Conservation (phyloP, 1,140 invertebrate species). For the Pachyrhynchus sulphureomaculatus region DNA sequence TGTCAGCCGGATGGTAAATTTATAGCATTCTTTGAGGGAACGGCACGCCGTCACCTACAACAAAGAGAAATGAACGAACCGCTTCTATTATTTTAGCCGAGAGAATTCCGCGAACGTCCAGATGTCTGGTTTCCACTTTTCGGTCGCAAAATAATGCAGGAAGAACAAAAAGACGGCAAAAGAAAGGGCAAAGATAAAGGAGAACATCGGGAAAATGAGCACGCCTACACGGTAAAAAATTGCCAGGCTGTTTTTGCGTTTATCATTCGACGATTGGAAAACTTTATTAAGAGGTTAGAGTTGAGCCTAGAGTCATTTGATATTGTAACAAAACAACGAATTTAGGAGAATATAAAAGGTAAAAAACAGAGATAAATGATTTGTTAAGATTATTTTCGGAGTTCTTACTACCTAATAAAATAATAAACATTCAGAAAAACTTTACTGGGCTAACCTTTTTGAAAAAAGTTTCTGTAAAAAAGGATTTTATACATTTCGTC, state of each 20-base stretch:
- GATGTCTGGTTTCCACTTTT: conserved; percentile 36
- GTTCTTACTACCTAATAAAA: no score
- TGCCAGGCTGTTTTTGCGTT: conserved; percentile 13
- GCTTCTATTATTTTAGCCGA: conserved; percentile 40
- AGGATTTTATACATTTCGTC: no score
- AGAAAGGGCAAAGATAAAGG: conserved; percentile 17
- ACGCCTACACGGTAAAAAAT: conserved; percentile 29
- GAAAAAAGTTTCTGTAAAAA: no score
- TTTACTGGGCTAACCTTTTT: no score
- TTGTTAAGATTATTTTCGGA: no score
- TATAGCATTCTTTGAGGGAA: conserved; percentile 38
- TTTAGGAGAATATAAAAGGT: no score
- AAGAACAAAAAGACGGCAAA: conserved; percentile 29
- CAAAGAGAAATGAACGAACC: conserved; percentile 37
- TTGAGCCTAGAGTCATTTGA: no score
- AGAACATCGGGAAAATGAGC: conserved; percentile 25
- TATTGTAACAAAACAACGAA: no score
- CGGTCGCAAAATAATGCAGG: conserved; percentile 33
- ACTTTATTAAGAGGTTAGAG: conserved; percentile 21
- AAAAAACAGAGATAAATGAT: no score
- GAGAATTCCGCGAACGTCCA: conserved; percentile 41
- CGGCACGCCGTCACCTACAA: conserved; percentile 37
- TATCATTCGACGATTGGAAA: conserved; percentile 24
- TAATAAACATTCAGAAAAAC: no score
- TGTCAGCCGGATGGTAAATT: conserved; percentile 37